Base-by-base conservation (phyloP, 1,140 invertebrate species). In the Aporrectodea caliginosa region DNA sequence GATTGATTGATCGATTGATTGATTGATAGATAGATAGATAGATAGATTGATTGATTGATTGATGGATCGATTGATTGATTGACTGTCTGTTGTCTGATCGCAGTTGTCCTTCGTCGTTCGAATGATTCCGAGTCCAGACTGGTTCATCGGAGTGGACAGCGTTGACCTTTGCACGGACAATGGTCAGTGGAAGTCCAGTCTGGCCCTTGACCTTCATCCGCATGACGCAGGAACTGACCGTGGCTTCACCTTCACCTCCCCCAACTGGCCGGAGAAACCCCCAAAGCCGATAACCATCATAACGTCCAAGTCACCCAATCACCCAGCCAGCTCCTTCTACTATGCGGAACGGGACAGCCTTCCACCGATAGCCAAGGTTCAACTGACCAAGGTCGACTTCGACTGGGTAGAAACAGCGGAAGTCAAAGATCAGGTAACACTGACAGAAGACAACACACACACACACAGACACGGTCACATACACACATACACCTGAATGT, bases 91-190 rank as follows among this genome's bases (percentile, higher is more conserved):
- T 72, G 2, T 29, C 70, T 32, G 6, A 2, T 14, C 27, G 34
- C 30, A 79, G 78, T 16, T 79, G 0, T 79, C 78, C 30, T 31
- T 79, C 35, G 35, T 70, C 34, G 33, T 71, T 16, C 71, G 71
- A 35, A 22, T 79, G 32, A 69, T 79, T 31, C 78, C 78, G 1
- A 79, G 78, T 68, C 78, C 78, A 35, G 78, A 79, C 35, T 79
- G 78, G 78, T 79, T 79, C 73, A 43, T 79, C 32, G 78, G 78
- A 31, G 2, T 79, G 33, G 78, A 79, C 73, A 79, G 78, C 72
- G 1, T 79, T 33, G 32, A 34, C 16, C 78, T 79, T 12, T 79
- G 78, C 31, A 29, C 27, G 2, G 71, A 35, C n/a, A n/a, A n/a
- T n/a, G 71, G 71, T 22, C 27, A 75, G 30, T 79, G 78, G 78